Evolutionary conservation across 1,140 invertebrate genomes (phyloP).

Genomic region (Lepidostoma basale): DNA sequence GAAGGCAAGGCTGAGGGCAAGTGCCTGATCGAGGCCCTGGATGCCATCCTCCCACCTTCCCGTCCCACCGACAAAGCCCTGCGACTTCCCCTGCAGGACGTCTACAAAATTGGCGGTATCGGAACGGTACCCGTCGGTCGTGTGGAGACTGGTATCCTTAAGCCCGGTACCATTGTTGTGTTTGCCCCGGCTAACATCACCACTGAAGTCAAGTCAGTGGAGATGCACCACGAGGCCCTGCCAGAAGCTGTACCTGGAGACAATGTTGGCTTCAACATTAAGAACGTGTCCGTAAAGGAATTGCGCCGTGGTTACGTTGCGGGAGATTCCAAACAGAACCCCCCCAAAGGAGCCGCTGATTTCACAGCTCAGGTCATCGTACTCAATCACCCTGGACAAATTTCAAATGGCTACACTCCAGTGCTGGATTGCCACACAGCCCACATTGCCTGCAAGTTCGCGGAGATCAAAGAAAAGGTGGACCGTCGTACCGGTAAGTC

Average conservation of each 20-base stretch:
- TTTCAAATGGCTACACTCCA: conserved; percentile 88
- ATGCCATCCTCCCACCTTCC: conserved; percentile 83
- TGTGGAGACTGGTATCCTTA: conserved; percentile 94
- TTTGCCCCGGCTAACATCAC: conserved; percentile 87
- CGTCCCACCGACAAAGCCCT: conserved; percentile 89
- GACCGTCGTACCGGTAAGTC: conserved; percentile 90
- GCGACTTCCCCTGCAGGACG: conserved; percentile 91
- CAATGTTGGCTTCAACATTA: conserved; percentile 95
- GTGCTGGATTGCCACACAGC: conserved; percentile 94
- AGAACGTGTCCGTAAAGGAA: conserved; percentile 94
- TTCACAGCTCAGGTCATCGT: conserved; percentile 91
- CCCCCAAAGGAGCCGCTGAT: conserved; percentile 80
- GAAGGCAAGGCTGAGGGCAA: too few relatives aligned
- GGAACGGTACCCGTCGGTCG: conserved; percentile 96
- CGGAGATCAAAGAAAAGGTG: conserved; percentile 90
- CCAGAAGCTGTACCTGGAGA: conserved; percentile 87
- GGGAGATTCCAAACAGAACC: conserved; percentile 88
- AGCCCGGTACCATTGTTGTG: conserved; percentile 91
- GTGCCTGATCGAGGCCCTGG: conserved; percentile 88
- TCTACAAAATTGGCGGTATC: conserved; percentile 99
- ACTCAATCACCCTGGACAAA: conserved; percentile 92
- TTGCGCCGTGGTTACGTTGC: conserved; percentile 88
- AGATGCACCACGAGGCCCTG: conserved; percentile 94
- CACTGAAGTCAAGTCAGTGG: conserved; percentile 95
- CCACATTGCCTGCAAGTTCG: conserved; percentile 94